A percentile compares a stretch with the other conserved stretches of the same genome.
phyloP scores from a whole-genome alignment of 2,113 vertebrate genomes.

The Porphyrio hochstetteri region DNA sequence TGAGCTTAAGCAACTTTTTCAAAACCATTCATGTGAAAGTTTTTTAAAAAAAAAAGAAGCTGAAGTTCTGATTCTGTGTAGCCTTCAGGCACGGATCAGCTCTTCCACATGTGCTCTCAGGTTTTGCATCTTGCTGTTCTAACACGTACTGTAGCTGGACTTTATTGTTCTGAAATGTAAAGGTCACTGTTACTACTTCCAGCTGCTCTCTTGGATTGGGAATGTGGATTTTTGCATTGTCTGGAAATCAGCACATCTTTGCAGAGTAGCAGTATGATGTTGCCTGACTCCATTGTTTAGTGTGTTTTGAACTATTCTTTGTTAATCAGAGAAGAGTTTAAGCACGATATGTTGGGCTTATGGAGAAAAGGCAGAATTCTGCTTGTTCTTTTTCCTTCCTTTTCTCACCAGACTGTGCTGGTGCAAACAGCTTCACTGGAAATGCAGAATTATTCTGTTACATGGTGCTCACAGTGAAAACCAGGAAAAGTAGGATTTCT shows the following conservation, averaged over 20 bases:
- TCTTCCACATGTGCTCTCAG: background rate
- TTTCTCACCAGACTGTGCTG: background rate
- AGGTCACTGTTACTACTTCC: background rate
- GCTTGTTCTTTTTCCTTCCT: background rate
- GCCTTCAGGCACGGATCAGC: background rate
- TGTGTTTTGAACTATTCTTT: background rate
- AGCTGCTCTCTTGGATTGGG: background rate
- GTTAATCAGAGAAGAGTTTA: background rate
- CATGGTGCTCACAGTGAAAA: background rate
- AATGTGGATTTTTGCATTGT: background rate
- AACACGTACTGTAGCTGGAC: background rate
- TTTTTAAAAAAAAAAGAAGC: background rate
- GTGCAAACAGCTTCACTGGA: background rate
- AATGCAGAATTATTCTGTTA: background rate
- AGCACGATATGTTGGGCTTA: background rate
- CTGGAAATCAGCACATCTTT: background rate
- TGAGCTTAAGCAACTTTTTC: background rate
- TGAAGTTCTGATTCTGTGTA: background rate
- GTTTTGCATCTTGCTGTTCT: background rate
- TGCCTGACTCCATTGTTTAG: background rate
- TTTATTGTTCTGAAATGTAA: background rate
- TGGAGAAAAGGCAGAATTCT: background rate
- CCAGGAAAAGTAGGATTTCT: background rate
- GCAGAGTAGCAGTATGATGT: fast-evolving
- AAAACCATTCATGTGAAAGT: background rate